phyloP scores from a whole-genome alignment of 2,113 vertebrate species.

The Sinocyclocheilus rhinocerous region DNA sequence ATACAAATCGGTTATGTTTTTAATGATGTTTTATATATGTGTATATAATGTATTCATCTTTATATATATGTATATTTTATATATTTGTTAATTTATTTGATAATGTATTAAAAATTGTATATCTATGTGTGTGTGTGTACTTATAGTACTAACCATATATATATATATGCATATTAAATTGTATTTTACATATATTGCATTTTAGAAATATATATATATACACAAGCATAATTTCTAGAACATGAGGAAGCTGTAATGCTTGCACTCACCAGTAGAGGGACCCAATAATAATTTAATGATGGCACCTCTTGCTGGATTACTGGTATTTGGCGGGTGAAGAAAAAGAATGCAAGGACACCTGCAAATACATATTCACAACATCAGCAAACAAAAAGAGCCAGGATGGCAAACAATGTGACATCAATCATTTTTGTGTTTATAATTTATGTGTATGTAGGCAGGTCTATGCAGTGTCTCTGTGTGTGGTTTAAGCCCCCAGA shows the following conservation, averaged over 20 bases:
- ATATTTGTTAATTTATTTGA: too few species aligned
- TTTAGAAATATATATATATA: too few species aligned
- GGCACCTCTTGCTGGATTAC: constrained; percentile 81
- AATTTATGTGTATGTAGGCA: background rate
- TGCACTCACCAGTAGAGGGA: constrained; percentile 89
- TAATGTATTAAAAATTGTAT: too few species aligned
- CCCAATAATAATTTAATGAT: constrained; percentile 90
- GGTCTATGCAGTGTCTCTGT: background rate
- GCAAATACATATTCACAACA: constrained; percentile 43
- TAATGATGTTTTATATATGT: too few species aligned
- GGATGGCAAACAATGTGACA: constrained; percentile 1
- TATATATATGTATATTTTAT: too few species aligned
- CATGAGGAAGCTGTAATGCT: background rate
- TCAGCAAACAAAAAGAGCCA: background rate
- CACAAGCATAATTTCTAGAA: background rate
- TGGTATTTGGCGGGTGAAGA: constrained; percentile 88
- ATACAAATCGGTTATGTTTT: too few species aligned
- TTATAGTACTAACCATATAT: too few species aligned
- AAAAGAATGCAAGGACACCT: constrained; percentile 91
- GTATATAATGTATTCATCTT: too few species aligned
- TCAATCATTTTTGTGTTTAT: background rate
- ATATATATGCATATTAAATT: too few species aligned
- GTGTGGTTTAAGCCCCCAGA: background rate
- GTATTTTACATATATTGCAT: too few species aligned
- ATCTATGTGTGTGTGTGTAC: too few species aligned